Base-by-base conservation (phyloP, 2,888 invertebrate genomes). In the Iselma pallidipennis region DNA sequence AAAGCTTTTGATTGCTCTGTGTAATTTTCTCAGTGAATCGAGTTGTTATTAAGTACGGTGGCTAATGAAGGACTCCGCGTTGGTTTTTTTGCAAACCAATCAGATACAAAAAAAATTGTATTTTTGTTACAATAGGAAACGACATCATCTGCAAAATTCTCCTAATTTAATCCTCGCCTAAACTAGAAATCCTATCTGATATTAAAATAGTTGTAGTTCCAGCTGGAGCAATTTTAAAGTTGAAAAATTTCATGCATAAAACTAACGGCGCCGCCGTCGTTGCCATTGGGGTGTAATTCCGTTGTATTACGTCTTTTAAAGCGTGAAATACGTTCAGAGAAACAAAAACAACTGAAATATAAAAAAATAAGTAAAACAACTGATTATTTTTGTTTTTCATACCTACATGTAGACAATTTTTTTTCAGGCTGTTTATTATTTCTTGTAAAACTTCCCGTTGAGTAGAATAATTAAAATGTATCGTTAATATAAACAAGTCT, bases 1-100 rank as follows among this genome's bases (percentile, higher is more conserved):
- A 59, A 63, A 59, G 59, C 63, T 59, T 63, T 63, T 58, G 59
- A 63, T 63, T 63, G 58, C 48, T 16, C 55, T 55, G 28, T 49
- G 59, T 63, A 63, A 63, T 63, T 63, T 63, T 55, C 59, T 63
- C 55, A 63, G 58, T 57, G 49, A 55, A 61, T 61, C 54, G 55
- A 57, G 53, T 54, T 50, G 48, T 57, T 57, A 61, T 61, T 61
- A 54, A 62, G 57, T 55, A 52, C 55, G 49, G 55, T 55, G 58
- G 55, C 48, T 62, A 58, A 62, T 62, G 58, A 62, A 62, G 51
- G 58, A 31, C 37, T 37, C n/a, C n/a, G n/a, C n/a, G n/a, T n/a
- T n/a, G n/a, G n/a, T n/a, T n/a, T n/a, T n/a, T n/a, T n/a, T n/a
- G n/a, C n/a, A n/a, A n/a, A n/a, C n/a, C n/a, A n/a, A n/a, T n/a